phyloP scores from a whole-genome alignment of 2,113 vertebrate genomes.

The Siniperca chuatsi region DNA sequence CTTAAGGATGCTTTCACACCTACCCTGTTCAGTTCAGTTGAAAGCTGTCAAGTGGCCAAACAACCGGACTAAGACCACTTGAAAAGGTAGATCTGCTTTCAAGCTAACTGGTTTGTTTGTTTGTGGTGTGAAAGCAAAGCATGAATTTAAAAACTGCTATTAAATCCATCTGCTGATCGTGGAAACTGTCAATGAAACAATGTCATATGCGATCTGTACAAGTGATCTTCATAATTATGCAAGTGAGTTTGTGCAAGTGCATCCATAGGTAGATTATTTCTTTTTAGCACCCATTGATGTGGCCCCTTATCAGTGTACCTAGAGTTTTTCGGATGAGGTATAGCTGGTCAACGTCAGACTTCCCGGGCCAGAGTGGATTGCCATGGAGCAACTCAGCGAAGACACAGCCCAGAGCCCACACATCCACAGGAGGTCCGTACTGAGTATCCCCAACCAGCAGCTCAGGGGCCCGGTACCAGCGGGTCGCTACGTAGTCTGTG shows the following conservation, averaged over 20 bases:
- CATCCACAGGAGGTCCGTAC: conserved; percentile 93
- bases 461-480: conserved; percentile 97
- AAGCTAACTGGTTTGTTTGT: background rate
- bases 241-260: background rate
- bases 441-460: conserved; percentile 96
- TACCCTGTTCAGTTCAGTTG: background rate
- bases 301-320: conserved; percentile 78
- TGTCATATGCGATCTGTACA: background rate
- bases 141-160: background rate
- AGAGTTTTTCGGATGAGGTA: conserved; percentile 93
- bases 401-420: conserved; percentile 97
- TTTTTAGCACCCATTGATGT: background rate
- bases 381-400: conserved; percentile 94
- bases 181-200: background rate
- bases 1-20: background rate
- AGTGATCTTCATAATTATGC: background rate
- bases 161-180: background rate
- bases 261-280: too few species aligned
- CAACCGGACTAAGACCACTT: too few species aligned
- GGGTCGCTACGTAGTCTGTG: conserved; percentile 96
- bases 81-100: background rate
- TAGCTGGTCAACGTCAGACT: conserved; percentile 95
- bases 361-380: conserved; percentile 93
- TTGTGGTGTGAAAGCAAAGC: background rate
- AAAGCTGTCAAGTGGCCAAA: background rate